phyloP scores from a whole-genome alignment of 2,797 vertebrate genomes.

The Sylvia borin region DNA sequence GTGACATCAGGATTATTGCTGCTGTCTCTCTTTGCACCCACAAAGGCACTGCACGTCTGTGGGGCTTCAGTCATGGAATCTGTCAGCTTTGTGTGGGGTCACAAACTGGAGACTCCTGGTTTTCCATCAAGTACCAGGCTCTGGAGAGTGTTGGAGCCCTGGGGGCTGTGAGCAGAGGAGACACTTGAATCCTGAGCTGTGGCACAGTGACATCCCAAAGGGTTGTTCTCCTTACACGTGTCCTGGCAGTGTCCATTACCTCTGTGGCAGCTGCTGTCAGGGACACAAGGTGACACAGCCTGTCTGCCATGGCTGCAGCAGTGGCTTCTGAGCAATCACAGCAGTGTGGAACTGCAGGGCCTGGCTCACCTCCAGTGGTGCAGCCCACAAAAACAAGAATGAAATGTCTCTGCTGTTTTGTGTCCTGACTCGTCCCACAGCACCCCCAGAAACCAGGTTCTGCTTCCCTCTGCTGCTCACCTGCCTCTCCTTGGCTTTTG shows the following conservation, averaged over 20 bases:
- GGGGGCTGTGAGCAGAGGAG: background rate
- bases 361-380: background rate
- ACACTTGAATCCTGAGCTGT: accelerated
- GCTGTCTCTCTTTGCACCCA: background rate
- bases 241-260: background rate
- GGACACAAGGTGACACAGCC: background rate
- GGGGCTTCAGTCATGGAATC: background rate
- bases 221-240: accelerated
- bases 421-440: background rate
- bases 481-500: background rate
- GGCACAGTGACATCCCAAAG: background rate
- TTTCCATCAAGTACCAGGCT: background rate
- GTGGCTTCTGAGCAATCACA: background rate
- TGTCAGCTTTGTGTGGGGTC: background rate
- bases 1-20: background rate
- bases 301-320: background rate
- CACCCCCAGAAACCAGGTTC: background rate
- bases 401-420: accelerated
- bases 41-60: background rate
- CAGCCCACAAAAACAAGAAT: background rate
- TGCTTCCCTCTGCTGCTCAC: background rate
- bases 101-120: background rate
- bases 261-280: background rate
- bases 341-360: background rate
- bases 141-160: background rate